Percentiles rank a stretch among this genome's conserved stretches.
Evolutionary conservation across 2,797 vertebrate species (phyloP).

Genomic region (Oreonectes daqikongensis): DNA sequence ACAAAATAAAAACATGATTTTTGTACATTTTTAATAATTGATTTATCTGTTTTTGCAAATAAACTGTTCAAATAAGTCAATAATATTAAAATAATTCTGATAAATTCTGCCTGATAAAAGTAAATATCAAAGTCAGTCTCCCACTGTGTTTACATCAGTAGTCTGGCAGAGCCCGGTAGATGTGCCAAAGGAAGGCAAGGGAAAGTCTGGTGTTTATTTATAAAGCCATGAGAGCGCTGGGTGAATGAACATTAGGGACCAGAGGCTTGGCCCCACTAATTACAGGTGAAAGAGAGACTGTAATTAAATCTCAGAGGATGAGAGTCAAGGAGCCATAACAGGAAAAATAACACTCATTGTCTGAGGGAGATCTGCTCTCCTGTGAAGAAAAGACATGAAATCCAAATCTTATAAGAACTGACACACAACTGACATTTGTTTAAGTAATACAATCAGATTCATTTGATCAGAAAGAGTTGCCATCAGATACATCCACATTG

Average conservation of each 20-base stretch:
- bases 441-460: not conserved
- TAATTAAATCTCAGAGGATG: conserved; percentile 75
- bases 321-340: conserved; percentile 55
- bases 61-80: too few relatives aligned
- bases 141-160: conserved; percentile 29
- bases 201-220: conserved; percentile 60
- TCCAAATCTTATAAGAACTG: not conserved
- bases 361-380: conserved; percentile 63
- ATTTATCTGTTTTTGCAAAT: too few relatives aligned
- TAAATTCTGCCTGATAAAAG: not conserved
- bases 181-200: conserved; percentile 53
- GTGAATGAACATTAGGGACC: conserved; percentile 68
- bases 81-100: not conserved
- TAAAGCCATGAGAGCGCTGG: conserved; percentile 65
- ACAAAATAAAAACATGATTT: too few relatives aligned
- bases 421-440: not conserved
- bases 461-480: not conserved
- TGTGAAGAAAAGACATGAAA: conserved; percentile 35
- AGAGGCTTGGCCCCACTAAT: conserved; percentile 74
- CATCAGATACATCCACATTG: not conserved
- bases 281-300: conserved; percentile 78
- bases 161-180: conserved; percentile 8
- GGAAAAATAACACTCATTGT: conserved; percentile 62
- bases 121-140: not conserved
- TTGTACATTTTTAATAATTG: too few relatives aligned